Conservation (phyloP, 2,113 vertebrate genomes). For the Brachionichthys hirsutus region DNA sequence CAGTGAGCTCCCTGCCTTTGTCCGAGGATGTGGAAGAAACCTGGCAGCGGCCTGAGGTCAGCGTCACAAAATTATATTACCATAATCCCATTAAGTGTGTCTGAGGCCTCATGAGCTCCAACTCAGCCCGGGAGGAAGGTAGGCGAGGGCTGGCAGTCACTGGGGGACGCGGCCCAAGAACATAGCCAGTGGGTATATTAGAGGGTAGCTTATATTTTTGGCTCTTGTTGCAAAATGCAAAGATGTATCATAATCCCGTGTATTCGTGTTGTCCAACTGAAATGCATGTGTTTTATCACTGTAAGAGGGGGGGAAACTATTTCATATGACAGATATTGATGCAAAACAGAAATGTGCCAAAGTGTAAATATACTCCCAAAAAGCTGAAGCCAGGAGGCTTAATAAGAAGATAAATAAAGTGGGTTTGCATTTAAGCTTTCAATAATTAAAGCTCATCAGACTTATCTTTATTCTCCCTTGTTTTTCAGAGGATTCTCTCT, state of each 20-base stretch:
- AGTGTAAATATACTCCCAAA: slow-evolving; percentile 21
- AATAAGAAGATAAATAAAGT: slow-evolving; percentile 44
- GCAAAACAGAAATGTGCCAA: slow-evolving; percentile 16
- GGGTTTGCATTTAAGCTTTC: slow-evolving; percentile 37
- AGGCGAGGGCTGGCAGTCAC: slow-evolving; percentile 52
- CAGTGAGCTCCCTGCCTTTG: slow-evolving; percentile 68
- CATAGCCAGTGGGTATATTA: slow-evolving; percentile 13
- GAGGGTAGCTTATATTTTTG: slow-evolving; percentile 5
- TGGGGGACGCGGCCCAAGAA: slow-evolving; percentile 23
- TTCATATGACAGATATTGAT: background rate
- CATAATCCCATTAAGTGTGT: slow-evolving; percentile 83
- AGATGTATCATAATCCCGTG: background rate
- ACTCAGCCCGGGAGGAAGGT: slow-evolving; percentile 60
- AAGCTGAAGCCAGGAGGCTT: slow-evolving; percentile 41
- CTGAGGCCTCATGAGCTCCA: slow-evolving; percentile 73
- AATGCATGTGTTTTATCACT: slow-evolving; percentile 6
- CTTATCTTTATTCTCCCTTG: slow-evolving; percentile 54
- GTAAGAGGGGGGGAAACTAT: background rate
- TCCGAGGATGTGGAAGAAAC: slow-evolving; percentile 74
- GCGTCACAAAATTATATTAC: slow-evolving; percentile 79
- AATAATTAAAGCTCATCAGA: slow-evolving; percentile 51
- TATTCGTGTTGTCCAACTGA: background rate
- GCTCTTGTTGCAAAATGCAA: background rate
- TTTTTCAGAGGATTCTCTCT: slow-evolving; percentile 40
- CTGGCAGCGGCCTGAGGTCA: slow-evolving; percentile 76